These are phyloP conservation scores for Hedya salicella DNA, from an alignment of 2,888 invertebrate genomes.

Conservation along the genomic window DNA sequence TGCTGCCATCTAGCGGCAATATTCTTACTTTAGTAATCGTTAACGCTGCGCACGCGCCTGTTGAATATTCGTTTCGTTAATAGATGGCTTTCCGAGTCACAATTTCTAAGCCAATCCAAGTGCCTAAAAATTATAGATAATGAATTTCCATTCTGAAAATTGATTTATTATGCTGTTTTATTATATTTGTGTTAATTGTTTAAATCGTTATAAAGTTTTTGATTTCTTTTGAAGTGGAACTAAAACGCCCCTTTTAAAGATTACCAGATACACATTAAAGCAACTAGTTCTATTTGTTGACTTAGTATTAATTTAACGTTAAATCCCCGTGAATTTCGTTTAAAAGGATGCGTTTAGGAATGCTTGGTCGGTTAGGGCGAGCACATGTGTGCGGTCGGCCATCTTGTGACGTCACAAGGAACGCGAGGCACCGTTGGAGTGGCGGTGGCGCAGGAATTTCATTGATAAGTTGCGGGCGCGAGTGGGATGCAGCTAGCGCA, in stretches of 20 bases:
- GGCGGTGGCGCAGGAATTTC: conserved; percentile 73
- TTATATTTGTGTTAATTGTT: neutral
- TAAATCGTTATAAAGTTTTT: neutral
- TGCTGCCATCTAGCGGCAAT: conserved; percentile 30
- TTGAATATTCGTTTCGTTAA: neutral
- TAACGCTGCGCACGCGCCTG: neutral
- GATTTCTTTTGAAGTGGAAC: neutral
- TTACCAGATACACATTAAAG: neutral
- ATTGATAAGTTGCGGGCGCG: conserved; percentile 79
- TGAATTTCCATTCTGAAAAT: neutral
- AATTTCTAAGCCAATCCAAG: neutral
- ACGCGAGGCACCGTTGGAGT: conserved; percentile 74
- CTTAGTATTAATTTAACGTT: neutral
- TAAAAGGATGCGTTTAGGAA: conserved; percentile 35
- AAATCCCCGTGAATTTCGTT: conserved; percentile 17
- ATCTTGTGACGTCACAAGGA: conserved; percentile 80
- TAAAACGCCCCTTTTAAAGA: neutral
- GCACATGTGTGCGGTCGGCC: conserved; percentile 63
- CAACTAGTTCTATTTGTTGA: neutral
- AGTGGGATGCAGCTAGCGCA: conserved; percentile 71
- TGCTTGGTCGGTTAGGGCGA: conserved; percentile 39
- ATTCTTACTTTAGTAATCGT: neutral
- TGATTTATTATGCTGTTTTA: neutral
- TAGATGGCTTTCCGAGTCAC: conserved; percentile 13
- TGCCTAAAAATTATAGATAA: neutral